phyloP scores from a whole-genome alignment of 1,140 invertebrate species.

The Brachionus plicatilis region DNA sequence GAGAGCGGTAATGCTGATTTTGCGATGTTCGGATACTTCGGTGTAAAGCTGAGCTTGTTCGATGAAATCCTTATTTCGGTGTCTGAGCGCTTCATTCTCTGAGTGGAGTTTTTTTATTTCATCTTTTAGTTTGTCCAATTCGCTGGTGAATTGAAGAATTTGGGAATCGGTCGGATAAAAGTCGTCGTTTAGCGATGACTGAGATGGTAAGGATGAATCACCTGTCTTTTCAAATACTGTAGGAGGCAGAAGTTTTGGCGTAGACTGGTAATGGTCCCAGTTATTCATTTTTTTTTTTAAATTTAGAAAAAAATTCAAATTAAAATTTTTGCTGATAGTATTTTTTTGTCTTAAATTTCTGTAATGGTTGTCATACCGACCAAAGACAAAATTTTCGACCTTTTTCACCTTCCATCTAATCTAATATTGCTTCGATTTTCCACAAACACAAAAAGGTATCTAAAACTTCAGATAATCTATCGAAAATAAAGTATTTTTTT shows the following conservation, averaged over 20 bases:
- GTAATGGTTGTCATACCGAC: neutral
- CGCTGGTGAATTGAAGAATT: neutral
- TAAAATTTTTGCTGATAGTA: neutral
- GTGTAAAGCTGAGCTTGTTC: constrained; percentile 35
- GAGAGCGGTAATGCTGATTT: constrained; percentile 1
- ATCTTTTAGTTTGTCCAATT: constrained; percentile 20
- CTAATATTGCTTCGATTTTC: neutral
- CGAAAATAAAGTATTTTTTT: too few species aligned
- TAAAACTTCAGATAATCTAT: too few species aligned
- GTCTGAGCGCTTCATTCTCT: neutral
- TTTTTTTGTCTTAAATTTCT: neutral
- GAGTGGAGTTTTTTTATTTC: constrained; percentile 26
- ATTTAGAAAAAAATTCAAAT: neutral
- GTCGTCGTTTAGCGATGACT: neutral
- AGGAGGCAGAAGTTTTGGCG: constrained; percentile 20
- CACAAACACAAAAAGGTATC: too few species aligned
- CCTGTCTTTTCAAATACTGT: constrained; percentile 25
- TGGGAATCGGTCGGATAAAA: neutral
- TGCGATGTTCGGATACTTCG: constrained; percentile 8
- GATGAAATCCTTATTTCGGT: constrained; percentile 4
- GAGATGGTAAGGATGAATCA: constrained; percentile 4
- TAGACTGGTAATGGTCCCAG: constrained; percentile 37
- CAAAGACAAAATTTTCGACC: neutral
- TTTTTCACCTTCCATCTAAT: neutral
- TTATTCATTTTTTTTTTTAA: neutral